Evolutionary conservation across 2,888 invertebrate genomes (phyloP).

Genomic region (Drosophila ustulata): DNA sequence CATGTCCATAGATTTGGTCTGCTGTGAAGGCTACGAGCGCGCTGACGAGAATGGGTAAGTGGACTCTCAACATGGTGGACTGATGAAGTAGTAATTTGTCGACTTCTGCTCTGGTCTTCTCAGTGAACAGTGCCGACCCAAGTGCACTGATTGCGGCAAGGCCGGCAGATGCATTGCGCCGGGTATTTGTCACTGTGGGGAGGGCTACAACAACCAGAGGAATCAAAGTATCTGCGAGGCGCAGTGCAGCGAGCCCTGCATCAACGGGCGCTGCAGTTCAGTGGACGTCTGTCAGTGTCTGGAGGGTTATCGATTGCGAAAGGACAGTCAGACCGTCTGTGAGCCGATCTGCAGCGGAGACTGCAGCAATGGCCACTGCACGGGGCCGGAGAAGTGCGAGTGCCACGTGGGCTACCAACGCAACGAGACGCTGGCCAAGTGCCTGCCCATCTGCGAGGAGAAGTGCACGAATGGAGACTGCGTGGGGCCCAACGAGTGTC

Average conservation of each 20-base stretch:
- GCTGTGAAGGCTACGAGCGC: conserved; percentile 81
- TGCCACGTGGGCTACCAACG: conserved; percentile 86
- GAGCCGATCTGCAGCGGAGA: conserved; percentile 81
- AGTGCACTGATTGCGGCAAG: conserved; percentile 78
- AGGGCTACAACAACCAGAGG: conserved; percentile 72
- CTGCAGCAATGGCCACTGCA: conserved; percentile 86
- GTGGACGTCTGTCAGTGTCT: conserved; percentile 81
- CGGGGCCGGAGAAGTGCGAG: conserved; percentile 86
- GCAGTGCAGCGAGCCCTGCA: conserved; percentile 73
- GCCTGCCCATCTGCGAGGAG: conserved; percentile 78
- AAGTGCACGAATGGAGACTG: conserved; percentile 83
- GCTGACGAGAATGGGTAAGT: conserved; percentile 63
- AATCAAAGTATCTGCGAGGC: conserved; percentile 75
- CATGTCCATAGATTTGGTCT: conserved; percentile 71
- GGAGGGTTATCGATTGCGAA: conserved; percentile 63
- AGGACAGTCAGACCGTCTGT: conserved; percentile 78
- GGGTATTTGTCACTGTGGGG: conserved; percentile 74
- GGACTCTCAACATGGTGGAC: background rate
- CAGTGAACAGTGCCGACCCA: conserved; percentile 76
- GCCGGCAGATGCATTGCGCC: conserved; percentile 79
- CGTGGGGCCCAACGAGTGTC: conserved; percentile 85
- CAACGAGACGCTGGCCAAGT: conserved; percentile 61
- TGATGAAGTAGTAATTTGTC: too few species aligned
- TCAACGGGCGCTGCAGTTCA: conserved; percentile 78
- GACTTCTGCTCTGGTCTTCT: background rate